Evolutionary conservation across 2,797 vertebrate genomes (phyloP), one percentile per base, ranked within the genome.

Genomic region (Caiman crocodilus): DNA sequence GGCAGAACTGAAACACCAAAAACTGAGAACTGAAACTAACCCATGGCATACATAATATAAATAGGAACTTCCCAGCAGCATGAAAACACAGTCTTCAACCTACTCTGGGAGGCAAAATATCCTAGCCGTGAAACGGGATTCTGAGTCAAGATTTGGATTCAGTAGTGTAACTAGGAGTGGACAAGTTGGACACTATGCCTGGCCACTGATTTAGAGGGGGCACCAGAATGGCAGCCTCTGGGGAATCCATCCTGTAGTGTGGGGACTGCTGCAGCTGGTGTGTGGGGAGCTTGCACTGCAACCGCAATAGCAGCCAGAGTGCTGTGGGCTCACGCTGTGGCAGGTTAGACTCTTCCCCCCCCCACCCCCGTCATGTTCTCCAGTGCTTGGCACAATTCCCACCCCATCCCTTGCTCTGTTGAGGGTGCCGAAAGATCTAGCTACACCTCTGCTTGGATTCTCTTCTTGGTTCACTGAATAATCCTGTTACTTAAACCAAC

Each of bases 21-120:
- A 81, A 96, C 85, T 76, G 90, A 92, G 73, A 92, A 55, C 1
- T 4, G 85, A 96, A 95, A 96, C 59, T 12, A 91, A 96, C 91
- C 94, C 67, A 30, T 17, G 0, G 88, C 57, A 90, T 82, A 90
- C 91, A 94, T 94, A 93, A 83, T 10, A 0, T 84, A 94, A 93
- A 83, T 87, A 91, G 69, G 50, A 21, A 42, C 50, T 73, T 94
- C 90, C 89, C 87, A 84, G 83, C 84, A 94, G 90, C 83, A 89
- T 91, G 94, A 90, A 79, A 93, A 81, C 79, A 59, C 59, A 30
- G 87, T 85, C 83, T 94, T 84, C 81, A 73, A 77, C 57, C 28
- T 90, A 96, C 93, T 93, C 42, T 50, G 42, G 42, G 94, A 23
- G 92, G 90, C 90, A 92, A 75, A 28, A 61, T 75, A 94, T 57